phyloP scores from a whole-genome alignment of 2,113 vertebrate genomes.

The Girardinichthys multiradiatus region DNA sequence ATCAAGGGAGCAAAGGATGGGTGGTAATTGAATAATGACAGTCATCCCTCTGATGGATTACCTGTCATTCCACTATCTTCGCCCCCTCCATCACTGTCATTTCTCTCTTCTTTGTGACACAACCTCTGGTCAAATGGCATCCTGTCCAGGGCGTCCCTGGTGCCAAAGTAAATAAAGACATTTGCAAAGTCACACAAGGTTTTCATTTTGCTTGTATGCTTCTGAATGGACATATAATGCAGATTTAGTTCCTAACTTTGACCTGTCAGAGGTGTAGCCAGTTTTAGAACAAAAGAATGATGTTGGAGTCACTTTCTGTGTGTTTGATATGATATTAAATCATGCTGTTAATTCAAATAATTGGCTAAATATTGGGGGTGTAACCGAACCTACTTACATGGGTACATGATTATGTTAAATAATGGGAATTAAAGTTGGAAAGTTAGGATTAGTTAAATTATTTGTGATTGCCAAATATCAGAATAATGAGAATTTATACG shows the following conservation, averaged over 20 bases:
- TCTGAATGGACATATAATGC: background rate
- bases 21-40: conserved; percentile 82
- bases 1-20: conserved; percentile 75
- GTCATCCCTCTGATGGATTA: conserved; percentile 76
- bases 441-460: too few relatives aligned
- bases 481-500: too few relatives aligned
- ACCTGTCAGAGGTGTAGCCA: background rate
- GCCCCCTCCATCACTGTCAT: conserved; percentile 76
- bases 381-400: too few relatives aligned
- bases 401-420: too few relatives aligned
- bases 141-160: conserved; percentile 34
- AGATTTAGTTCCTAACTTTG: background rate
- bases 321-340: too few relatives aligned
- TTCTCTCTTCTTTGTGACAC: conserved; percentile 38
- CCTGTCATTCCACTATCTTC: conserved; percentile 69
- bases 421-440: too few relatives aligned
- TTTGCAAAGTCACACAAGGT: conserved; percentile 18
- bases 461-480: too few relatives aligned
- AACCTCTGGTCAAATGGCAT: conserved; percentile 61
- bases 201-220: conserved; percentile 5
- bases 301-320: too few relatives aligned
- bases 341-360: too few relatives aligned
- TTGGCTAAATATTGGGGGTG: too few relatives aligned
- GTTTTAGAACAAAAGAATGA: background rate
- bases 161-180: conserved; percentile 47